A percentile compares a stretch with the other conserved stretches of the same genome.
Evolutionary conservation across 2,797 vertebrate species (phyloP).

Genomic region (Lindbergichthys nudifrons): DNA sequence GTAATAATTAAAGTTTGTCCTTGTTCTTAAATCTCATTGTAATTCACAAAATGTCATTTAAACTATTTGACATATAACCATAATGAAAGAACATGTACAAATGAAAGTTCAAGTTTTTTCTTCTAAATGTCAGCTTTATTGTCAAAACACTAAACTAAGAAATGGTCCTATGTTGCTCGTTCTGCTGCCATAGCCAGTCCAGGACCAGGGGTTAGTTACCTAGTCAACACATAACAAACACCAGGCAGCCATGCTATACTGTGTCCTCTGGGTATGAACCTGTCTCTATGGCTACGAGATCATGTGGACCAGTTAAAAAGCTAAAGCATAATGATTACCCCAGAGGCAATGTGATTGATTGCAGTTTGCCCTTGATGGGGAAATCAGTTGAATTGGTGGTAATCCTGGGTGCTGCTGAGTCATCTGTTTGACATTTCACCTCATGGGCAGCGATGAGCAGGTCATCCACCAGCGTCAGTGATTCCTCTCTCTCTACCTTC

Average conservation of each 20-base stretch:
- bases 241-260: conserved; percentile 22
- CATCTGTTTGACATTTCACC: conserved; percentile 70
- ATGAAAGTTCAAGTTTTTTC: too few species aligned
- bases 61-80: too few species aligned
- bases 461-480: conserved; percentile 13
- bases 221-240: conserved; percentile 44
- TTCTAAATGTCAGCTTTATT: too few species aligned
- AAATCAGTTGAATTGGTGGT: conserved; percentile 43
- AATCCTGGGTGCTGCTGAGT: conserved; percentile 49
- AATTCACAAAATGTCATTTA: too few species aligned
- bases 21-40: too few species aligned
- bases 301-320: conserved; percentile 68
- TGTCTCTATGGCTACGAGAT: conserved; percentile 74
- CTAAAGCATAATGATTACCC: conserved; percentile 65
- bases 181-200: not conserved
- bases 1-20: too few species aligned
- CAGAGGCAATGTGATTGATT: conserved; percentile 65
- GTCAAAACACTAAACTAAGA: too few species aligned
- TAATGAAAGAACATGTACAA: too few species aligned
- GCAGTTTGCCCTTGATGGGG: conserved; percentile 34
- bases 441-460: conserved; percentile 50
- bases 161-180: not conserved
- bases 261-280: conserved; percentile 43
- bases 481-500: conserved; percentile 53
- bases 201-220: not conserved